phyloP scores from a whole-genome alignment of 2,888 invertebrate species.

The Diplolepis rosae region DNA sequence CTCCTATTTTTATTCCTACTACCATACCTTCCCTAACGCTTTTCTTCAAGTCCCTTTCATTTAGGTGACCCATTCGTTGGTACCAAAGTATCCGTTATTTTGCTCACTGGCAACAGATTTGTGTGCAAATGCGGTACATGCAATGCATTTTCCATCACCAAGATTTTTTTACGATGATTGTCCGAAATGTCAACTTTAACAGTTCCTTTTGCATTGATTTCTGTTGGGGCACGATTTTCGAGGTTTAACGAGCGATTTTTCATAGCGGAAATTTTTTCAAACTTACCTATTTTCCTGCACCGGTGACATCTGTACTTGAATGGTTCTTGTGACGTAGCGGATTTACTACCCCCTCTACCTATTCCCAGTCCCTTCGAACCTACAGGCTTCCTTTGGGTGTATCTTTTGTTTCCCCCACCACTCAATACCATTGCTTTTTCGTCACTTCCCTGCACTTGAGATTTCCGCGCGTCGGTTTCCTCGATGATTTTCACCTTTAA shows the following conservation, averaged over 20 bases:
- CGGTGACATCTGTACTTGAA: neutral
- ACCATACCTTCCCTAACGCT: neutral
- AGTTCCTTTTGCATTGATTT: slow-evolving; percentile 29
- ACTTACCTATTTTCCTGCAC: slow-evolving; percentile 17
- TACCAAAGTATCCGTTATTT: slow-evolving; percentile 37
- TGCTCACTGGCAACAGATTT: slow-evolving; percentile 35
- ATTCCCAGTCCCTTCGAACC: too few species aligned
- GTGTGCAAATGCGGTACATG: slow-evolving; percentile 35
- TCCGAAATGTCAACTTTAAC: slow-evolving; percentile 17
- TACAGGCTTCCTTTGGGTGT: neutral
- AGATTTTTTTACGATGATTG: neutral
- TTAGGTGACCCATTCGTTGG: slow-evolving; percentile 31
- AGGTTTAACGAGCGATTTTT: slow-evolving; percentile 22
- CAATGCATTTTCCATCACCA: slow-evolving; percentile 29
- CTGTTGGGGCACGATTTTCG: slow-evolving; percentile 25
- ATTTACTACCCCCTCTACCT: neutral
- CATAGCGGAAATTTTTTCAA: slow-evolving; percentile 1
- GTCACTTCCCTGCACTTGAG: neutral
- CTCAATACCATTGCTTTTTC: neutral
- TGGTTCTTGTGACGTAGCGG: neutral
- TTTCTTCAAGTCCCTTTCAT: slow-evolving; percentile 23
- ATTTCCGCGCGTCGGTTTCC: slow-evolving; percentile 34
- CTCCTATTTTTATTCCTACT: too few species aligned
- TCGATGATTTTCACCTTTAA: slow-evolving; percentile 36
- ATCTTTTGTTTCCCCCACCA: neutral